Conservation (phyloP, 2,888 invertebrate genomes). For the Xestia c-nigrum region DNA sequence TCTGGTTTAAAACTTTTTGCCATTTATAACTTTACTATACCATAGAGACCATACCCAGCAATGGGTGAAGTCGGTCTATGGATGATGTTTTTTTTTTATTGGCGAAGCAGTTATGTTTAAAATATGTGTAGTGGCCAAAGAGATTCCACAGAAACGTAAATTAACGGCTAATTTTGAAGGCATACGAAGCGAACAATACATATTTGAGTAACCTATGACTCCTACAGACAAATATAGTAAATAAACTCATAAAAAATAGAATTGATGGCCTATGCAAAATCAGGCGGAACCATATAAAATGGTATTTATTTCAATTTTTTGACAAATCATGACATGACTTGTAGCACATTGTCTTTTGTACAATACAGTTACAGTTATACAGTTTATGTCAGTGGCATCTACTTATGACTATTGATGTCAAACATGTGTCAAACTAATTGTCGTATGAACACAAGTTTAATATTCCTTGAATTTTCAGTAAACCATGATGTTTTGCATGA, state of each 20-base stretch:
- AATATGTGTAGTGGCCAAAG: background rate
- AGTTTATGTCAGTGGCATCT: background rate
- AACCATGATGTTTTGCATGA: slow-evolving; percentile 9
- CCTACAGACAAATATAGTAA: background rate
- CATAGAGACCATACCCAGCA: background rate
- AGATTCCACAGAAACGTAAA: background rate
- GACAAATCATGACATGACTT: background rate
- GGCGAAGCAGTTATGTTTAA: background rate
- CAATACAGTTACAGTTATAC: too few relatives aligned
- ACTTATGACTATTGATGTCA: slow-evolving; percentile 10
- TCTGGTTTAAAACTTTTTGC: background rate
- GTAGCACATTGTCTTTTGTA: background rate
- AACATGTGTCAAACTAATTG: slow-evolving; percentile 34
- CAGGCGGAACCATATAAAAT: background rate
- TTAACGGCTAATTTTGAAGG: background rate
- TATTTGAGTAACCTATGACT: background rate
- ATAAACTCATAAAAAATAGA: background rate
- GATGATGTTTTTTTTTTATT: background rate
- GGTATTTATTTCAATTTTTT: slow-evolving; percentile 15
- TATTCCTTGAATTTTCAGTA: slow-evolving; percentile 30
- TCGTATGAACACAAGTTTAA: slow-evolving; percentile 22
- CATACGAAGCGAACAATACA: background rate
- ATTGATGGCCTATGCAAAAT: background rate
- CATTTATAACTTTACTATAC: too few relatives aligned
- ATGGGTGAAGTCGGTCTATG: background rate